Base-by-base conservation (phyloP, 1,140 invertebrate genomes). In the roundworm (Caenorhabditis elegans) region DNA sequence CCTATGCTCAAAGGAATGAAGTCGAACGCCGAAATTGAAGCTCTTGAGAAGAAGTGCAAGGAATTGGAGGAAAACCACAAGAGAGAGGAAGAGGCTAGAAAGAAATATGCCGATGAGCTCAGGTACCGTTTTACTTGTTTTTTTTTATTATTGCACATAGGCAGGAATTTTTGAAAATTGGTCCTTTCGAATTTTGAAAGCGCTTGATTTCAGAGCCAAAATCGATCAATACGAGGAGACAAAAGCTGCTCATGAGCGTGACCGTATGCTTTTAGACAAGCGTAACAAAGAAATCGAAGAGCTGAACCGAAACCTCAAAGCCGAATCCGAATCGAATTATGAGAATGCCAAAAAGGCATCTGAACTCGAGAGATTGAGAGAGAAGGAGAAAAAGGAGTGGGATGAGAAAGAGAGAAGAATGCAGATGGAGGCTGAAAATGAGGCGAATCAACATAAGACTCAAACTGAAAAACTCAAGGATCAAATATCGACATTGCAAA, bases 11-110 rank as follows among this genome's bases (percentile, higher is more conserved):
- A 96, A 93, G 96, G 96, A 92, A 95, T 95, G 90, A 94, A 96
- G 87, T 93, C 97, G 91, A 97, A 98, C 92, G 97, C 98, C 92
- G 97, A 99, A 92, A 98, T 91, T 95, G 95, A 91, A 95, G 96
- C 92, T 93, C 93, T 97, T 89, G 95, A 98, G 91, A 96, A 98
- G 92, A 96, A 97, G 91, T 94, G 96, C 79, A 93, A 93, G 87
- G 96, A 96, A 94, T 94, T 83, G 60, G 49, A 82, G 13, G 31
- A 70, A 43, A 75, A 47, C 24, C 26, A 51, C 19, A 78, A 80
- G 46, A 51, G 39, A 75, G 65, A 86, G 46, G 19, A 51, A 31
- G 79, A 60, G 39, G 34, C 43, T 2, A 55, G 53, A 49, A 80
- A 39, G 26, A 84, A 77, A 78, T 83, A 70, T 39, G 70, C 43